Conservation (phyloP, 1,140 invertebrate species). For the Micrasema minimum region DNA sequence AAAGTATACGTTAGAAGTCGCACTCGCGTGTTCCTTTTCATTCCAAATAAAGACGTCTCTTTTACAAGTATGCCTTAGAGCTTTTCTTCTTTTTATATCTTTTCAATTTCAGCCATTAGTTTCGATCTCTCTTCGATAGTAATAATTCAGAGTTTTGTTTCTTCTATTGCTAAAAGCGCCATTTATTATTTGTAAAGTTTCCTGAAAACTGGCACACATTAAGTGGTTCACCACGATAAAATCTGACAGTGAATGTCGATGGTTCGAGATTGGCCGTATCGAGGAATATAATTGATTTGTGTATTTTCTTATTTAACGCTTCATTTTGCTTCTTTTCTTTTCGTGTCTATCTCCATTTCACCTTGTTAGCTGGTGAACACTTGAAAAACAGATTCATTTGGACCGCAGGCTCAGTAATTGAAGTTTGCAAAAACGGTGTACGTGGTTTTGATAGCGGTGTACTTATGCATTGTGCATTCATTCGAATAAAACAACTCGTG, state of each 20-base stretch:
- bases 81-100: too few species aligned
- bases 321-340: constrained; percentile 9
- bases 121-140: not conserved
- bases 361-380: constrained; percentile 7
- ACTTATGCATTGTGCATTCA: constrained; percentile 5
- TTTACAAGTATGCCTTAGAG: too few species aligned
- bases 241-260: constrained; percentile 7
- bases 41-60: too few species aligned
- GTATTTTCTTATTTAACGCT: constrained; percentile 9
- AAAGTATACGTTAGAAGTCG: too few species aligned
- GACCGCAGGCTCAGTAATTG: not conserved
- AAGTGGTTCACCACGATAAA: not conserved
- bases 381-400: constrained; percentile 7
- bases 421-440: not conserved
- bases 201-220: constrained; percentile 9
- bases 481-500: constrained; percentile 21
- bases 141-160: constrained; percentile 7
- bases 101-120: not conserved
- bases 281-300: not conserved
- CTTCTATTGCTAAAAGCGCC: not conserved
- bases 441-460: too few species aligned
- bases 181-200: constrained; percentile 2
- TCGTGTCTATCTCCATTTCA: constrained; percentile 20
- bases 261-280: constrained; percentile 10
- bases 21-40: too few species aligned